Base-by-base conservation (phyloP, 2,113 vertebrate species). In the Misgurnus mizolepis region DNA sequence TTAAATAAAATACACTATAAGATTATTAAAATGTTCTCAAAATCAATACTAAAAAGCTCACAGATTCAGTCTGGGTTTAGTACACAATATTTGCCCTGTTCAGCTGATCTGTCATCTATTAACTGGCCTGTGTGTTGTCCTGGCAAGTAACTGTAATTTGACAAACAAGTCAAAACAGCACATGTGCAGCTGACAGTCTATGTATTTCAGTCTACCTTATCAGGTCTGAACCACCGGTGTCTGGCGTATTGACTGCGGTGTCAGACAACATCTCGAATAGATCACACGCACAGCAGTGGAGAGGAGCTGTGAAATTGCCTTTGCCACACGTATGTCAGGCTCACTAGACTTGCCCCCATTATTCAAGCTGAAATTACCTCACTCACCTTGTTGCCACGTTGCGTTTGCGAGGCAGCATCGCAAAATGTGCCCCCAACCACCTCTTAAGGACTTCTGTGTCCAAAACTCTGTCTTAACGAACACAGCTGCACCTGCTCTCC, bases 341-440 rank as follows among this genome's bases (percentile, higher is more conserved):
- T 84, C 74, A 74, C 79, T 84, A 88, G 87, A 88, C 87, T 83
- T 83, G 50, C 86, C 86, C 89, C 88, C 88, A 92, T 91, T 92
- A 91, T 90, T 92, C 90, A 90, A 85, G 83, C 87, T 82, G 88
- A 88, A 91, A 92, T 91, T 92, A 88, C 89, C 87, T 93, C 74
- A 87, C 88, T 90, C 90, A 91, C 87, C 90, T 91, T 90, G 87
- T 89, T 88, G 88, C 88, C 80, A 85, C 77, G 84, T 87, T 86
- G 68, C 66, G 50, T 81, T 89, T 88, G 88, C 87, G 88, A 89
- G 88, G 89, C 88, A 88, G 87, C 84, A 86, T 86, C 86, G 79
- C 84, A 80, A 82, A 86, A 88, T 87, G 88, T 85, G 84, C 87
- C 87, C 86, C 87, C 88, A 84, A 89, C 90, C 85, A 81, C 86